phyloP scores from a whole-genome alignment of 2,888 invertebrate genomes.

The Parnassius glacialis region DNA sequence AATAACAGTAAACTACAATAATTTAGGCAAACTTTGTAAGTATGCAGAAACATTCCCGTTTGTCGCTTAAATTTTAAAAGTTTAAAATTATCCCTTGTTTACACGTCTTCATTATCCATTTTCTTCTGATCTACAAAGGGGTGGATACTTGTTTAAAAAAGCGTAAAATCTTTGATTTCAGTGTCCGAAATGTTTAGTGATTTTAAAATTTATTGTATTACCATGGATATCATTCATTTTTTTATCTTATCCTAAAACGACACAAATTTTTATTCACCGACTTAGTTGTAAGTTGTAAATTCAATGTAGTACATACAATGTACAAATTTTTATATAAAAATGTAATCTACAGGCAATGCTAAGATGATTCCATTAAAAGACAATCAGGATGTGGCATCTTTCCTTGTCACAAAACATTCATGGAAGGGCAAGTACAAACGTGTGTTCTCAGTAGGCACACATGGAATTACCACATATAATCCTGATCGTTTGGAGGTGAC shows the following conservation, averaged over 20 bases:
- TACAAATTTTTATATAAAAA: too few species aligned
- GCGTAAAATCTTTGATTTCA: slow-evolving; percentile 5
- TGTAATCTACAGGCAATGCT: slow-evolving; percentile 71
- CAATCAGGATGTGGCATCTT: slow-evolving; percentile 97
- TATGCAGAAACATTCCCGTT: slow-evolving; percentile 33
- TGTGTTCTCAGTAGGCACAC: slow-evolving; percentile 97
- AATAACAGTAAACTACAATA: slow-evolving; percentile 49
- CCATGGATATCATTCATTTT: slow-evolving; percentile 4
- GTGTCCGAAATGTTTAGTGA: not conserved
- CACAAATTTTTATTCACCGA: not conserved
- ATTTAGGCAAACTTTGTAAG: slow-evolving; percentile 54
- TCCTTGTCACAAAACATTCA: slow-evolving; percentile 97
- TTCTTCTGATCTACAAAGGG: slow-evolving; percentile 67
- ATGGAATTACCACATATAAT: slow-evolving; percentile 98
- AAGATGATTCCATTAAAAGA: slow-evolving; percentile 92
- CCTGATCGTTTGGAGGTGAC: slow-evolving; percentile 84
- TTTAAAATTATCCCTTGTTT: slow-evolving; percentile 60
- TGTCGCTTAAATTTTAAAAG: slow-evolving; percentile 31
- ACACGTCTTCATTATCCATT: slow-evolving; percentile 67
- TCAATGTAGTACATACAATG: not conserved
- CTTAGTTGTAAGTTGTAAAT: not conserved
- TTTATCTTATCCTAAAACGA: slow-evolving; percentile 4
- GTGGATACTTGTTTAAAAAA: slow-evolving; percentile 54
- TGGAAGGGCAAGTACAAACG: slow-evolving; percentile 99
- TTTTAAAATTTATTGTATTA: slow-evolving; percentile 1